Conservation (phyloP, 2,888 invertebrate species). For the Nipponacmea schrenckii region DNA sequence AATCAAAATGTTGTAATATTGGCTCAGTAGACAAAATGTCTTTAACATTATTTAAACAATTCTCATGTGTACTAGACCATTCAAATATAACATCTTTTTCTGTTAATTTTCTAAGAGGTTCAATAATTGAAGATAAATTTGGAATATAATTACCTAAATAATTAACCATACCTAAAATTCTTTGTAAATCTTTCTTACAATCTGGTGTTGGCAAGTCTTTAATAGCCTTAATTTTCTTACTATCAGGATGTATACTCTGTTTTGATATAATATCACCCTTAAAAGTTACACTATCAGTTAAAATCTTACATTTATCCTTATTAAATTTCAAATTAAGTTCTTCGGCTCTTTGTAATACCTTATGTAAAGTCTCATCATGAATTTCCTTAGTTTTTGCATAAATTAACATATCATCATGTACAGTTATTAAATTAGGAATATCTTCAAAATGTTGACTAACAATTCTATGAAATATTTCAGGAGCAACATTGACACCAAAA, state of each 20-base stretch:
- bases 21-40: not conserved
- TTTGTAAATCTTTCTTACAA: not conserved
- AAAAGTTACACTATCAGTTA: slow-evolving; percentile 2
- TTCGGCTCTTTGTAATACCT: not conserved
- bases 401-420: not conserved
- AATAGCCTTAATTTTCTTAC: not conserved
- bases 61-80: not conserved
- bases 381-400: not conserved
- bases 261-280: not conserved
- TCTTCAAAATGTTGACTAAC: not conserved
- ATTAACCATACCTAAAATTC: not conserved
- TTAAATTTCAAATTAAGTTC: no score
- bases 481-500: not conserved
- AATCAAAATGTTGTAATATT: not conserved
- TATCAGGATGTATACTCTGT: not conserved
- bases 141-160: not conserved
- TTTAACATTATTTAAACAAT: not conserved
- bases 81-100: not conserved
- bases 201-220: not conserved
- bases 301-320: not conserved
- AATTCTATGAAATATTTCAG: not conserved
- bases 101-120: not conserved
- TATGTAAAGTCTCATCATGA: not conserved
- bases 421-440: not conserved
- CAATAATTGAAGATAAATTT: not conserved